Evolutionary conservation across 2,888 invertebrate genomes (phyloP), one percentile per base, ranked within the genome.

Genomic region (Bursaphelenchus okinawaensis): DNA sequence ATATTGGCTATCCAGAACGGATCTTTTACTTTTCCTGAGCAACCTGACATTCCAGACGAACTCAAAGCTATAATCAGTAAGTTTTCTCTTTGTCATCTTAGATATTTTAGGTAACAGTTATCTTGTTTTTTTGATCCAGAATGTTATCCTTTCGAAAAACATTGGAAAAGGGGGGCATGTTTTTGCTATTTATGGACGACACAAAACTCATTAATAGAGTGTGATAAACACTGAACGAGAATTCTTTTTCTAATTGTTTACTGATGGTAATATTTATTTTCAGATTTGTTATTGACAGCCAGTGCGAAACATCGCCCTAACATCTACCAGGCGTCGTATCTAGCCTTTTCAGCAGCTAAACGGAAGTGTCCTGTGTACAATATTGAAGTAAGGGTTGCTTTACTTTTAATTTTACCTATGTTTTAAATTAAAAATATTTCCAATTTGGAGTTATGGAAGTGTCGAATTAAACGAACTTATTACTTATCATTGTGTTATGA

Each of bases 1-100:
- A 89, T 90, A n/a, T 85, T 93, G 75, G 92, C 93, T 60, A 93
- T 93, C 82, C 91, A 92, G 84, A 91, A 90, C 83, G 92, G 90
- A 60, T 89, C 89, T 81, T 91, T 91, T 83, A 88, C 88, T 72
- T 90, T 92, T 84, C 92, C 92, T 62, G 89, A 91, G 83, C 88
- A 87, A 84, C 75, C 77, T 22, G 88, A 87, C 84, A 91, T 88
- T 85, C 89, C 90, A 24, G 87, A 87, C 78, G 87, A 88, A 66
- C 84, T 90, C 80, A 89, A 89, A 84, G 88, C 88, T 74, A 84
- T 91, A 66, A 90, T 91, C 71, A 87, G 90, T 89, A 84, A 85
- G 87, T 84, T 69, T 31, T 40, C 7, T 19, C 57, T 3, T 9
- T 28, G 19, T 19, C 28, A 12, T 67, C n/a, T n/a, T n/a, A n/a